Evolutionary conservation across 2,113 vertebrate genomes (phyloP).

Genomic region (Rattus rattus): DNA sequence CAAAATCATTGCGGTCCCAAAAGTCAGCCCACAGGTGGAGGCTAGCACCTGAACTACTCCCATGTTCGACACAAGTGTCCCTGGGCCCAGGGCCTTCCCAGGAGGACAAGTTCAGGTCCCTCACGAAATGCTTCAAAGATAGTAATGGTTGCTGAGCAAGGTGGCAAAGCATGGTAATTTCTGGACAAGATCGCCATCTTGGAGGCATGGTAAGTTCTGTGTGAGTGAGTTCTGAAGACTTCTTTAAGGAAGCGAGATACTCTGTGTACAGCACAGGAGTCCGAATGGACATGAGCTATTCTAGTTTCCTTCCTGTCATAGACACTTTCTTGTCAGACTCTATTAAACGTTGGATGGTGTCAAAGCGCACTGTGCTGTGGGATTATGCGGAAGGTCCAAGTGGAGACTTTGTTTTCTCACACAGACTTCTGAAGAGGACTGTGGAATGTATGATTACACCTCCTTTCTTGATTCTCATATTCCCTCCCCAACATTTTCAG

Average conservation of each 20-base stretch:
- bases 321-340: neutral
- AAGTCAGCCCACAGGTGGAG: constrained; percentile 69
- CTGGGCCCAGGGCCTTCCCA: constrained; percentile 57
- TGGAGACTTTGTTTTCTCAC: neutral
- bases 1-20: constrained; percentile 60
- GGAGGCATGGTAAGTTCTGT: neutral
- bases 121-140: constrained; percentile 45
- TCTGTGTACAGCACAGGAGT: neutral
- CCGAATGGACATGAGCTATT: no score
- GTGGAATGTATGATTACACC: neutral
- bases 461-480: neutral
- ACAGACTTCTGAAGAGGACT: neutral
- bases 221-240: constrained; percentile 46
- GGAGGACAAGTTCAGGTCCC: constrained; percentile 44
- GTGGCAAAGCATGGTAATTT: neutral
- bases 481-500: neutral
- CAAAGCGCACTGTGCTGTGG: neutral
- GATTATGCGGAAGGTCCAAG: neutral
- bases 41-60: constrained; percentile 43
- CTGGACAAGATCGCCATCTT: neutral
- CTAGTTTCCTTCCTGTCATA: neutral
- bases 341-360: neutral
- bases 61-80: constrained; percentile 60
- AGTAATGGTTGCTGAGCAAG: constrained; percentile 63
- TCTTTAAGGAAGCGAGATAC: neutral